Evolutionary conservation across 2,888 invertebrate species (phyloP).

Genomic region (Syrista parreyssii): DNA sequence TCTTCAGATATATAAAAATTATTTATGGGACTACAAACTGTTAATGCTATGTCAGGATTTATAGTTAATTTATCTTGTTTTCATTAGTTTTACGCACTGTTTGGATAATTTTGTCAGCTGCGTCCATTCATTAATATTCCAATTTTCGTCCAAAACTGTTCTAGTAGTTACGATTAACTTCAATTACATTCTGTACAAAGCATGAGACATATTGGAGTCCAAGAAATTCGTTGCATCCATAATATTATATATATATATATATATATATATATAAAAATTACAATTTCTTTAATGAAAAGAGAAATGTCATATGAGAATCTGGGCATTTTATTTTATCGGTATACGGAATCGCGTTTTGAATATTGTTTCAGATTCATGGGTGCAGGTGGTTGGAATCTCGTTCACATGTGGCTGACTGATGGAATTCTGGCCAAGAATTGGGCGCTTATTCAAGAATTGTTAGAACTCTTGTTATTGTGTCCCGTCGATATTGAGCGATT

Average conservation of each 20-base stretch:
- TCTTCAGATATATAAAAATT: background rate
- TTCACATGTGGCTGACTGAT: conserved; percentile 91
- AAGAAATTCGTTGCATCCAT: background rate
- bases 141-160: background rate
- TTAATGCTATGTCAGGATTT: background rate
- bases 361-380: conserved; percentile 78
- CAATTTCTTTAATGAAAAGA: background rate
- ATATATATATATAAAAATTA: background rate
- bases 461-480: conserved; percentile 85
- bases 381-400: conserved; percentile 91
- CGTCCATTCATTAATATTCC: background rate
- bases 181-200: background rate
- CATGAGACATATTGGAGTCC: background rate
- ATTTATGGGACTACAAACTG: background rate
- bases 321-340: background rate
- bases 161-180: background rate
- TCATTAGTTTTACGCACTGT: background rate
- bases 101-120: background rate
- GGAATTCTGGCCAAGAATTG: conserved; percentile 86
- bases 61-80: background rate
- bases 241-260: background rate
- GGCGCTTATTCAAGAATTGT: conserved; percentile 87
- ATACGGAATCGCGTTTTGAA: conserved; percentile 1
- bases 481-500: conserved; percentile 92
- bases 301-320: background rate